Base-by-base conservation (phyloP, 2,797 vertebrate species). In the Fistularia commersonii region DNA sequence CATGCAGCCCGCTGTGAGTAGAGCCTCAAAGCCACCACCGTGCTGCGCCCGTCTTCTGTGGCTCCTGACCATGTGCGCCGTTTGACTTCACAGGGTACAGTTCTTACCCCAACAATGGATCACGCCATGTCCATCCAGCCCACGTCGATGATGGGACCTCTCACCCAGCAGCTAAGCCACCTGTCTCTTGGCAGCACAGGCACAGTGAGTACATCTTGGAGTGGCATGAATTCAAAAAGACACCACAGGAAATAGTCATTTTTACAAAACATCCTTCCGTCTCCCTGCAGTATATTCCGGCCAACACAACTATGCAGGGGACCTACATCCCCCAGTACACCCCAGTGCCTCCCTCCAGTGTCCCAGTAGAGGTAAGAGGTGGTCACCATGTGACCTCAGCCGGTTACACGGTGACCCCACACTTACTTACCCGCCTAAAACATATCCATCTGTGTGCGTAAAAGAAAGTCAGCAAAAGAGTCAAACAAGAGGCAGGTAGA, bases 1-100 rank as follows among this genome's bases (percentile, higher is more conserved):
- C 92, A 93, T 95, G 93, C 95, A 94, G 87, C 94, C 94, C 79
- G 90, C 93, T 77, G 95, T 98, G 81, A 94, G 84, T 85, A 63
- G 41, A 14, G 0, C 14, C 23, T 37, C 41, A 36, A 13, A 7
- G 40, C 7, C 6, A 8, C 32, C 33, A 32, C 8, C 11, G 11
- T 23, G 6, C 8, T 15, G 10, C 13, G 11, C 3, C 33, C 6
- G 5, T 23, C 46, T 11, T 48, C 13, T 6, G 11, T 23, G 7
- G 14, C 10, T 38, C 13, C 8, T 12, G 33, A 13, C 23, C 15
- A 7, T 32, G 9, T 32, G 40, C 12, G n/a, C 40, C n/a, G 12
- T 7, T 44, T 31, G 9, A 7, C 5, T 41, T 32, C 15, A 11
- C 66, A 97, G 95, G 94, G 94, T 61, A 89, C 94, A 32, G 88